These are phyloP conservation scores for Hylaeus volcanicus DNA, from an alignment of 1,140 invertebrate genomes.

Conservation along the genomic window DNA sequence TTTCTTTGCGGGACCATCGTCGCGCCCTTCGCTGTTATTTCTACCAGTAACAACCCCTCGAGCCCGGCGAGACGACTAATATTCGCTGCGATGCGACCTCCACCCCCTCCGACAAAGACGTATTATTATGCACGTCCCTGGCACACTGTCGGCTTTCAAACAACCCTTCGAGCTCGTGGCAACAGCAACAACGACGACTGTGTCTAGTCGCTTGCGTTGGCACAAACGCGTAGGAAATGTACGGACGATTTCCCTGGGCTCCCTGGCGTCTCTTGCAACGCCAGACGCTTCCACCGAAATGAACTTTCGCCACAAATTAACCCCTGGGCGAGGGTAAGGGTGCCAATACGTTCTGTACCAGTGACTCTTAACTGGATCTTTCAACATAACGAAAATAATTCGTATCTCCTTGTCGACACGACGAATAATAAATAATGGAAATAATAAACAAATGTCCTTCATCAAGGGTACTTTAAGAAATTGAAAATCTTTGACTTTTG, in stretches of 20 bases:
- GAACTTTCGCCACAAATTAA: conserved; percentile 4
- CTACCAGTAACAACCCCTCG: conserved; percentile 44
- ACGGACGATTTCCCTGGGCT: background rate
- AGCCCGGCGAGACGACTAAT: conserved; percentile 60
- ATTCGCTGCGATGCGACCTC: conserved; percentile 36
- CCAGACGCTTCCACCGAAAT: conserved; percentile 21
- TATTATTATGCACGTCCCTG: conserved; percentile 37
- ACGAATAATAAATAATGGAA: too few species aligned
- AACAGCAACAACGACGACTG: conserved; percentile 31
- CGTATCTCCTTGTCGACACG: too few species aligned
- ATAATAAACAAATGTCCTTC: too few species aligned
- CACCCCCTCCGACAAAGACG: conserved; percentile 25
- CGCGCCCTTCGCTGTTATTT: conserved; percentile 16
- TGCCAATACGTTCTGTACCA: too few species aligned
- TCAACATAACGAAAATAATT: too few species aligned
- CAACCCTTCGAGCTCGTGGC: conserved; percentile 1
- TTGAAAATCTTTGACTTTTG: too few species aligned
- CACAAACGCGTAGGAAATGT: background rate
- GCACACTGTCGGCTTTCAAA: conserved; percentile 24
- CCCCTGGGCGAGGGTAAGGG: too few species aligned
- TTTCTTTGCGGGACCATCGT: background rate
- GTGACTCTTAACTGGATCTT: too few species aligned
- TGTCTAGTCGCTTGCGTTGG: conserved; percentile 21
- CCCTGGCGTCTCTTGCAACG: background rate
- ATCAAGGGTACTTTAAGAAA: too few species aligned